Evolutionary conservation across 2,888 invertebrate species (phyloP), one percentile per base, ranked within the genome.

Genomic region (Formica aserva): DNA sequence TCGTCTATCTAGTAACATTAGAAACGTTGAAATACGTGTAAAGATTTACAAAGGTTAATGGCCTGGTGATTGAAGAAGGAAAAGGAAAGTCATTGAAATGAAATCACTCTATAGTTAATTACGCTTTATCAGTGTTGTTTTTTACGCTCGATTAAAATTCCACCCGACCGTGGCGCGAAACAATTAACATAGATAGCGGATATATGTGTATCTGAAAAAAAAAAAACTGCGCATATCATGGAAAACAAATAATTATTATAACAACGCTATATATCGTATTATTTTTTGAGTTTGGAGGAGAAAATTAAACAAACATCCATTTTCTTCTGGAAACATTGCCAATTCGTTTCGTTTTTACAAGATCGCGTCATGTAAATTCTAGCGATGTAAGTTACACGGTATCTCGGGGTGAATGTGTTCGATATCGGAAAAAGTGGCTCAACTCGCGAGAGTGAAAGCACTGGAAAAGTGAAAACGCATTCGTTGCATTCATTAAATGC

Each of bases 371-470:
- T 57, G 18, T 22, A 69, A 60, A 45, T 29, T 78, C 45, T 60
- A 78, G 32, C 60, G 57, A 45, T 18, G 32, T 45, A 35, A 77
- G 57, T 45, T 69, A 22, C 45, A 32, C 11, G 78, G 13, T 26
- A 55, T 86, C 38, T 11, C 86, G 71, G 57, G 76, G n/a, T 72
- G 65, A 35, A 35, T 38, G 45, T 52, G 38, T 52, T 84, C 63
- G 82, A 82, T 85, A 88, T 88, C 85, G 71, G 60, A 75, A 69
- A 84, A 85, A 80, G 78, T 80, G 80, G 66, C 82, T 72, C 60
- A 85, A 84, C 62, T 76, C 83, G 35, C 69, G 84, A 89, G 88
- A 89, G 88, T 87, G 90, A 86, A 85, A 88, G 87, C 87, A 82
- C 69, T 81, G 85, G 77, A 78, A 85, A 78, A 86, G 83, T 86